phyloP scores from a whole-genome alignment of 2,888 invertebrate species.

The Dioctria rufipes region DNA sequence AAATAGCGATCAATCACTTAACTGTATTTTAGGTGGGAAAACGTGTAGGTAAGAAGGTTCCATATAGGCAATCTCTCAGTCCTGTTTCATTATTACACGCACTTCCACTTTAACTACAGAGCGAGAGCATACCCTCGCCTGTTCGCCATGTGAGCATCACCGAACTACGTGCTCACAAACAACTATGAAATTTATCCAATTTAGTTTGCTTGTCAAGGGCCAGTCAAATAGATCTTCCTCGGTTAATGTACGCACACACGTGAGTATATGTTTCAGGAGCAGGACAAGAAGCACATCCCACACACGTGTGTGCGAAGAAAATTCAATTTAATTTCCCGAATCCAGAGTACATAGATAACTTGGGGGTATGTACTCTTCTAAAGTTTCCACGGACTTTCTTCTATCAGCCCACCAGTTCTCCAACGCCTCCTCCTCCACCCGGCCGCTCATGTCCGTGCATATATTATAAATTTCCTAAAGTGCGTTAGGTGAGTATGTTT shows the following conservation, averaged over 20 bases:
- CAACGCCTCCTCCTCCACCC: neutral
- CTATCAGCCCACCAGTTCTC: neutral
- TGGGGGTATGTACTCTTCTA: conserved; percentile 34
- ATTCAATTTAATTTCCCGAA: conserved; percentile 49
- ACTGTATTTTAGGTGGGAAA: conserved; percentile 22
- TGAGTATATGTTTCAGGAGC: neutral
- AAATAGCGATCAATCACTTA: conserved; percentile 41
- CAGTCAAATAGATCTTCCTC: conserved; percentile 43
- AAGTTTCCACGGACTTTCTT: conserved; percentile 9
- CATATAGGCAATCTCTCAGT: conserved; percentile 12
- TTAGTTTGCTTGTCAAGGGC: conserved; percentile 47
- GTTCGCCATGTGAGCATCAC: conserved; percentile 19
- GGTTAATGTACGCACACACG: conserved; percentile 31
- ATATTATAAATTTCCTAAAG: conserved; percentile 52
- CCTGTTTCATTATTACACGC: conserved; percentile 10
- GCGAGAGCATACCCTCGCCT: neutral
- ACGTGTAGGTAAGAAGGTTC: conserved; percentile 26
- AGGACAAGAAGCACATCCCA: neutral
- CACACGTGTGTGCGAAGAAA: conserved; percentile 38
- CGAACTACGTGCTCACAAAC: conserved; percentile 35
- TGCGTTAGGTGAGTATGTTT: conserved; percentile 11
- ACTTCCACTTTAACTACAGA: conserved; percentile 19
- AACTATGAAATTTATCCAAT: conserved; percentile 51
- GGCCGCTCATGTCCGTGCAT: conserved; percentile 49
- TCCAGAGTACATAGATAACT: conserved; percentile 25